Conservation (phyloP, 2,113 vertebrate genomes). For the Physeter macrocephalus region DNA sequence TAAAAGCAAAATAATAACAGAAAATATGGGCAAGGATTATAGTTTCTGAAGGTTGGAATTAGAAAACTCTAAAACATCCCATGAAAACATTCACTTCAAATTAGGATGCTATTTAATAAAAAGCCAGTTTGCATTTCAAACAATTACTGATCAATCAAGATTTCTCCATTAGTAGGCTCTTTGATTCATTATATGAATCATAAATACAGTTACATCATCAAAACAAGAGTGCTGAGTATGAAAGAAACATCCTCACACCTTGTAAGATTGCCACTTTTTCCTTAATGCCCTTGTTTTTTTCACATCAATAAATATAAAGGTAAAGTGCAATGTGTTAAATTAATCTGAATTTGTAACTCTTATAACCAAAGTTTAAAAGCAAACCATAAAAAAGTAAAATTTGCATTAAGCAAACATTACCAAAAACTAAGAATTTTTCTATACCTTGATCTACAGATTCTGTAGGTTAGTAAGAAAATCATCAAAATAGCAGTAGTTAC, state of each 20-base stretch:
- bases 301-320: not conserved
- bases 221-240: not conserved
- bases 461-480: not conserved
- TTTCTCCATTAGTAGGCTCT: not conserved
- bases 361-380: not conserved
- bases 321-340: not conserved
- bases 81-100: not conserved
- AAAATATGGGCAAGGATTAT: not conserved
- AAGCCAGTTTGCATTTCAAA: not conserved
- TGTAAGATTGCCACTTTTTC: not conserved
- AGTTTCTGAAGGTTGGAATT: not conserved
- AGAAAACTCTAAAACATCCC: not conserved
- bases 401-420: not conserved
- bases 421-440: not conserved
- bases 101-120: not conserved
- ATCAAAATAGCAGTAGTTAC: not conserved
- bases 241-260: not conserved
- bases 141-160: not conserved
- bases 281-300: not conserved
- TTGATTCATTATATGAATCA: not conserved
- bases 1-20: slow-evolving; percentile 26
- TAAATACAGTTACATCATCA: not conserved
- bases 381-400: not conserved
- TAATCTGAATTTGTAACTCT: not conserved
- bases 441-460: not conserved